phyloP scores from a whole-genome alignment of 2,113 vertebrate genomes.

The Sinocyclocheilus grahami region DNA sequence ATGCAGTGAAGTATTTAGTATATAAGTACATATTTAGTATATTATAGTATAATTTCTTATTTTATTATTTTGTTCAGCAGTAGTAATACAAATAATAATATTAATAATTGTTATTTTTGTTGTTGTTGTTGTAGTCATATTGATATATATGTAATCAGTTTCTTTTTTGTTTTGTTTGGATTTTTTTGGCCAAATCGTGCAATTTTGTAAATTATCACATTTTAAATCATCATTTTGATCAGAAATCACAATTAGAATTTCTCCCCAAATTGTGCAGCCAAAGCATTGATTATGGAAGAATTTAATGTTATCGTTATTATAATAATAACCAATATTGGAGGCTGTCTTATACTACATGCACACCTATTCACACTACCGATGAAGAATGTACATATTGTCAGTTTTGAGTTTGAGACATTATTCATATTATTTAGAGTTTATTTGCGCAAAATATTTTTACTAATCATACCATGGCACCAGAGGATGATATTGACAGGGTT shows the following conservation, averaged over 20 bases:
- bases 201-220: no score
- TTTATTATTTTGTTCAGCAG: neutral
- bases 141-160: neutral
- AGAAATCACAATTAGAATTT: no score
- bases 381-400: neutral
- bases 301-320: no score
- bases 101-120: neutral
- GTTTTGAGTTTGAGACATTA: neutral
- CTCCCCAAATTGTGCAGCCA: no score
- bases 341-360: no score
- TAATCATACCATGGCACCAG: neutral
- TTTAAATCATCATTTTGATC: no score
- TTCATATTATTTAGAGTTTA: neutral
- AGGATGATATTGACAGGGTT: neutral
- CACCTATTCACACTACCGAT: no score
- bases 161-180: neutral
- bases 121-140: neutral
- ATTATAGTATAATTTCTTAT: no score
- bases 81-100: neutral
- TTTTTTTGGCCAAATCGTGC: neutral
- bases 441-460: neutral
- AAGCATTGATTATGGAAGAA: no score
- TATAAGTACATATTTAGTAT: no score
- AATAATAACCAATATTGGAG: no score
- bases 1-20: no score